These are phyloP conservation scores for Lindbergichthys nudifrons DNA, from an alignment of 2,797 vertebrate genomes.

Conservation along the genomic window DNA sequence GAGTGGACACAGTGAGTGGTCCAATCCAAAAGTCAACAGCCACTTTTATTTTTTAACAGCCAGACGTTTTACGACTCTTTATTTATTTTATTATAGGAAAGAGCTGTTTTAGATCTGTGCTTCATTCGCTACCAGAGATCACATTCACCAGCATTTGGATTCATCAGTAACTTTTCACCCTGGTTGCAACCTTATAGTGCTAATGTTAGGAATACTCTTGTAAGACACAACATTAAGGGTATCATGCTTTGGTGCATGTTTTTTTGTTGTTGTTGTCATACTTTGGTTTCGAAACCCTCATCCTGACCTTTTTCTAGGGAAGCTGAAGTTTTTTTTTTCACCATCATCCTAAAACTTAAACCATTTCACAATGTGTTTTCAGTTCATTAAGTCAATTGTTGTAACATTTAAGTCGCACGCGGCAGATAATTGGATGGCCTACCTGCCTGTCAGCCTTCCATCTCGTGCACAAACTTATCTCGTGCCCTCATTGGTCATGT, in stretches of 20 bases:
- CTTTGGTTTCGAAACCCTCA: constrained; percentile 3
- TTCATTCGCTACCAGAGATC: constrained; percentile 21
- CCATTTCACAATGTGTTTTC: too few relatives aligned
- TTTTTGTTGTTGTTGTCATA: neutral
- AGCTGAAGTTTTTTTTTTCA: neutral
- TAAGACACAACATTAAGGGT: neutral
- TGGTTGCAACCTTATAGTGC: neutral
- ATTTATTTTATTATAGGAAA: constrained; percentile 39
- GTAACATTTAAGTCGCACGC: too few relatives aligned
- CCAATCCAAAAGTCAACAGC: constrained; percentile 23
- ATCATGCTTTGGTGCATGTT: neutral
- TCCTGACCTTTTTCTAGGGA: constrained; percentile 6
- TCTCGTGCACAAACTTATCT: too few relatives aligned
- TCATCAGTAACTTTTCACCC: neutral
- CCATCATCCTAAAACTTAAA: too few relatives aligned
- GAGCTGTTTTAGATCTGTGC: constrained; percentile 1
- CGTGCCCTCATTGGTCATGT: too few relatives aligned
- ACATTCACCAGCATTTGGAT: constrained; percentile 13
- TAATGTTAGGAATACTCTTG: constrained; percentile 5
- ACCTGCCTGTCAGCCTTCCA: too few relatives aligned
- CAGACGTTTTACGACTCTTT: constrained; percentile 48
- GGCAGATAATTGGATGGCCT: too few relatives aligned
- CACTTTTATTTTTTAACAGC: constrained; percentile 47
- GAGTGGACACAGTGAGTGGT: constrained; percentile 33
- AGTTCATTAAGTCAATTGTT: too few relatives aligned